phyloP scores from a whole-genome alignment of 2,113 vertebrate genomes.

The Zingel zingel region DNA sequence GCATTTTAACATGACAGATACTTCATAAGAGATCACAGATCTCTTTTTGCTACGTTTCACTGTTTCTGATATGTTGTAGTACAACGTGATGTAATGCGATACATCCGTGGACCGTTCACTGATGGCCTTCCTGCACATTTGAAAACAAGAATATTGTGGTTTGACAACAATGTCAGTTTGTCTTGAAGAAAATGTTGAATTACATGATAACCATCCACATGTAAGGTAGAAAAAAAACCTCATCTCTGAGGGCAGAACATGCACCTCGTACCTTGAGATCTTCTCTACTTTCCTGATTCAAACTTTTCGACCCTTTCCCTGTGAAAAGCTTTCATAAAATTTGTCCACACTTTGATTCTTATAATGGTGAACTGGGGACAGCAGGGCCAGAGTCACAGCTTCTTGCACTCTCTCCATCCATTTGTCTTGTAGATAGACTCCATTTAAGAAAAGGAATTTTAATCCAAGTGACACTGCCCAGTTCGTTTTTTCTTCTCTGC shows the following conservation, averaged over 20 bases:
- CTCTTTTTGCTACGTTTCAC: conserved; percentile 51
- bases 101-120: neutral
- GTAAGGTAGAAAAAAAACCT: neutral
- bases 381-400: neutral
- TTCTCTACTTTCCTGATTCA: conserved; percentile 2
- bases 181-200: conserved; percentile 36
- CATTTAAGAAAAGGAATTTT: conserved; percentile 1
- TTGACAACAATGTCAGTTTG: conserved; percentile 16
- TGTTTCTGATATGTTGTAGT: conserved; percentile 22
- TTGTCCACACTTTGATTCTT: conserved; percentile 13
- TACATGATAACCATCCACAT: conserved; percentile 15
- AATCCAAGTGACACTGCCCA: conserved; percentile 18
- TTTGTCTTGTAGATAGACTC: conserved; percentile 12
- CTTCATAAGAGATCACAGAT: conserved; percentile 25
- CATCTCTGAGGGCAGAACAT: conserved; percentile 27
- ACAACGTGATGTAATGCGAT: neutral
- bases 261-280: conserved; percentile 39
- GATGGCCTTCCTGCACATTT: conserved; percentile 22
- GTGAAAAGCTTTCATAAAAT: conserved; percentile 13
- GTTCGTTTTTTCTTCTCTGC: conserved; percentile 13
- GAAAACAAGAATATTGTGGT: conserved; percentile 12
- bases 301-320: neutral
- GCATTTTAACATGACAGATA: conserved; percentile 18
- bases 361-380: neutral
- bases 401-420: neutral